Evolutionary conservation across 2,113 vertebrate genomes (phyloP).

Genomic region (human (Homo sapiens)): DNA sequence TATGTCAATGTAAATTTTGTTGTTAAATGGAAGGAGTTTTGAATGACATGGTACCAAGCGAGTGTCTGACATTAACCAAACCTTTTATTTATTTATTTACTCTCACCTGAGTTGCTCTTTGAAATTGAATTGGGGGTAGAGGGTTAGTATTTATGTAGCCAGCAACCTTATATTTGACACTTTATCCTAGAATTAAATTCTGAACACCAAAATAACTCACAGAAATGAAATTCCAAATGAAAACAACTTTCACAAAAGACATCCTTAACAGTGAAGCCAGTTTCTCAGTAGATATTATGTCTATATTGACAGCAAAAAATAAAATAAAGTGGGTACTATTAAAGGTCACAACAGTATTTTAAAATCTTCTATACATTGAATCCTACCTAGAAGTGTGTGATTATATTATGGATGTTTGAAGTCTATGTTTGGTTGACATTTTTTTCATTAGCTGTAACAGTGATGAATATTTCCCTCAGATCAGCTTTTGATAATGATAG

Average conservation of each 20-base stretch:
- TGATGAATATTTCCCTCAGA: neutral
- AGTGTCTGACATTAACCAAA: constrained; percentile 65
- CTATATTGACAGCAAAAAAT: neutral
- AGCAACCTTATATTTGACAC: constrained; percentile 69
- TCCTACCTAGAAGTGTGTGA: neutral
- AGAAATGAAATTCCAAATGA: constrained; percentile 42
- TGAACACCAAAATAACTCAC: constrained; percentile 47
- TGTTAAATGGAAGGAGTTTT: constrained; percentile 69
- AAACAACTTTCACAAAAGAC: neutral
- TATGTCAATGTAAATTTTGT: constrained; percentile 72
- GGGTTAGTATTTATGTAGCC: constrained; percentile 57
- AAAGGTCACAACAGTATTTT: neutral
- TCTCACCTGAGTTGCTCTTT: constrained; percentile 74
- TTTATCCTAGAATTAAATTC: constrained; percentile 77
- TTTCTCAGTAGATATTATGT: constrained; percentile 8
- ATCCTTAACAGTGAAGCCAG: neutral
- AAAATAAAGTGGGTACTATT: neutral
- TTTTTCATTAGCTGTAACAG: neutral
- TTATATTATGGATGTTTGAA: neutral
- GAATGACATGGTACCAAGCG: constrained; percentile 62
- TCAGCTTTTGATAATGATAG: constrained; percentile 36
- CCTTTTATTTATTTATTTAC: constrained; percentile 81
- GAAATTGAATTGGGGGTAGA: constrained; percentile 56
- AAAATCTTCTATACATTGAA: neutral
- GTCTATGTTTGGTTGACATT: neutral